Evolutionary conservation across 2,888 invertebrate species (phyloP), one percentile per base, ranked within the genome.

Genomic region (Hecatera dysodea): DNA sequence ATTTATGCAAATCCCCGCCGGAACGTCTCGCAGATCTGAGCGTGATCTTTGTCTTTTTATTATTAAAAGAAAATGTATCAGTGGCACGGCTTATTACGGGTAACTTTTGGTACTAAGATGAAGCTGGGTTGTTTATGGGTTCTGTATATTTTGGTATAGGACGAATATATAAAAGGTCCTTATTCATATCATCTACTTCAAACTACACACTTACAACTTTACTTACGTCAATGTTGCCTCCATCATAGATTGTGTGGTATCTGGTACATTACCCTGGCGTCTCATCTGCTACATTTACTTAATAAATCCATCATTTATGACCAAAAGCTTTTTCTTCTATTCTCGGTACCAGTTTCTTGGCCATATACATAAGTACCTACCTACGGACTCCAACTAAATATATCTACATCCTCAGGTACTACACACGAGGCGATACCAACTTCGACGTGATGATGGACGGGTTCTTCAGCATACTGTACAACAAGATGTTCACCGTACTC

Each of bases 401-500:
- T 0, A 11, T 36, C 8, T 60, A 48, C 9, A 0, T 75, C 9
- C 1, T 76, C 90, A 95, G 95, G 88, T 99, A 99, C 93, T 99
- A 99, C 95, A 96, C 97, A 19, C 97, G 97, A 72, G 99, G 99
- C 56, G 97, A 98, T 90, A 97, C 98, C 65, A 97, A 98, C 90
- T 97, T 99, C 74, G 97, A 98, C 69, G 98, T 97, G 78, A 98
- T 98, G 80, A 97, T 99, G 97, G 98, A 99, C 89, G 97, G 97
- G 82, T 99, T 99, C 96, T 99, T 99, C 96, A 98, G 97, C 84
- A 98, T 98, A 22, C 97, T 99, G 48, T 99, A 99, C 93, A 98
- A 99, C 95, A 98, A 98, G 93, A 99, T 99, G 99, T 99, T 99
- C 95, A 98, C 98, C 24, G 99, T 99, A 59, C 97, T 99, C 86